Conservation (phyloP, 2,888 invertebrate species). For the Hybos culiciformis region DNA sequence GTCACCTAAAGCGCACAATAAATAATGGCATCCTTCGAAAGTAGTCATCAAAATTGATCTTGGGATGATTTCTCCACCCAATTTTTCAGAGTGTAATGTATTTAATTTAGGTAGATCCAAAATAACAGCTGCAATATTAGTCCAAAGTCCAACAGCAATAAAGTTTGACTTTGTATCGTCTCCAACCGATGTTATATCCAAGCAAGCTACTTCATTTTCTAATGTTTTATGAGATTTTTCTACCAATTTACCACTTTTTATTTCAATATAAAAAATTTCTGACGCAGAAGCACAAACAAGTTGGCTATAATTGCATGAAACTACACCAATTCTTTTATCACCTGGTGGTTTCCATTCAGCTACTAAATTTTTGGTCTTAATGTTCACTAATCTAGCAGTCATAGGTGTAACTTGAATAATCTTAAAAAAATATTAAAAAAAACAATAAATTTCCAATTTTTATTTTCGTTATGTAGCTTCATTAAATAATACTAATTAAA, state of each 20-base stretch:
- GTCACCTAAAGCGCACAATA: constrained; percentile 89
- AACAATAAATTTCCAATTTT: too few relatives aligned
- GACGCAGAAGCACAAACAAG: constrained; percentile 78
- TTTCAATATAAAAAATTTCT: constrained; percentile 68
- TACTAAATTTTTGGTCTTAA: constrained; percentile 48
- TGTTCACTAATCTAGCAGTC: constrained; percentile 57
- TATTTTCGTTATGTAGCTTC: too few relatives aligned
- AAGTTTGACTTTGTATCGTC: constrained; percentile 51
- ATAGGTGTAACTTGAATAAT: constrained; percentile 56
- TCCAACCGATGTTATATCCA: constrained; percentile 77
- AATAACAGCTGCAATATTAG: constrained; percentile 85
- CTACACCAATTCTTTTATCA: constrained; percentile 72
- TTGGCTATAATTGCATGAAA: constrained; percentile 64
- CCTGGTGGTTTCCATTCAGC: constrained; percentile 60
- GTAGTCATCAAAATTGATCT: constrained; percentile 89
- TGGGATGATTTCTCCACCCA: constrained; percentile 93
- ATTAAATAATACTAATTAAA: too few relatives aligned
- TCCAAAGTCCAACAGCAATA: constrained; percentile 92
- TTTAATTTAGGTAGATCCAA: constrained; percentile 67
- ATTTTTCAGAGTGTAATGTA: constrained; percentile 70
- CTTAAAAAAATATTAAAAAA: constrained; percentile 32
- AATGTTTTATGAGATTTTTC: constrained; percentile 56
- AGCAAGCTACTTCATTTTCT: constrained; percentile 90
- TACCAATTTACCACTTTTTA: constrained; percentile 48
- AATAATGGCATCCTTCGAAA: constrained; percentile 81